Evolutionary conservation across 2,797 vertebrate species (phyloP).

Genomic region (Neopelma chrysocephalum): DNA sequence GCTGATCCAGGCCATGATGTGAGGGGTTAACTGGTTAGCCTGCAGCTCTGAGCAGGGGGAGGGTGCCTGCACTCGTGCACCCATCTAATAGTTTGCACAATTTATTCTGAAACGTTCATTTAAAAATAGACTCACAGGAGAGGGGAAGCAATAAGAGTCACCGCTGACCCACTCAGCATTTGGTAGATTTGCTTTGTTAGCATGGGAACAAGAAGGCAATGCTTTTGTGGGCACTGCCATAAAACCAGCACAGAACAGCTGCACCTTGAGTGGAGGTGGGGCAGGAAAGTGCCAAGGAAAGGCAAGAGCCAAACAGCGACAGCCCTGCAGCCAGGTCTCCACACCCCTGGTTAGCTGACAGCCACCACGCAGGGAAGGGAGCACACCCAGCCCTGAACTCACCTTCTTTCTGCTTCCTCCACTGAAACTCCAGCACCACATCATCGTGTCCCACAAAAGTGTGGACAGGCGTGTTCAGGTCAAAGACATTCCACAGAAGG

Average conservation of each 20-base stretch:
- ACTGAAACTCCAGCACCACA: conserved; percentile 96
- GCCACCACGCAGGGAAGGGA: accelerated
- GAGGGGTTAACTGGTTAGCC: background rate
- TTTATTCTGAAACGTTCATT: background rate
- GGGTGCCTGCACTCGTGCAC: background rate
- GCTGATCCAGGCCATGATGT: background rate
- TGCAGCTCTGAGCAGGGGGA: background rate
- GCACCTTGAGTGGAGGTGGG: background rate
- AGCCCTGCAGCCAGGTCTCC: background rate
- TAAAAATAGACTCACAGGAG: background rate
- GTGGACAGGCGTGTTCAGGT: conserved; percentile 93
- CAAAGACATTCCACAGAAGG: conserved; percentile 91
- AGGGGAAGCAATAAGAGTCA: background rate
- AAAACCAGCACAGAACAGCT: background rate
- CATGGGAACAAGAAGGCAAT: background rate
- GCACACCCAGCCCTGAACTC: background rate
- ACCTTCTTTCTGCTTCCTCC: conserved; percentile 97
- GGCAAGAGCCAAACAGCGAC: background rate
- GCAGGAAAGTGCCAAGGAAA: background rate
- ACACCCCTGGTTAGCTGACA: background rate
- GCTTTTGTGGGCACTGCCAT: background rate
- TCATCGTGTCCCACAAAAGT: conserved; percentile 97
- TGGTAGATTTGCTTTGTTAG: background rate
- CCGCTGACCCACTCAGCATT: background rate
- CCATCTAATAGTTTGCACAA: background rate